Percentiles rank a stretch among this genome's conserved stretches.
These are phyloP conservation scores for Rhingia rostrata DNA, from an alignment of 2,888 invertebrate genomes.

Conservation along the genomic window DNA sequence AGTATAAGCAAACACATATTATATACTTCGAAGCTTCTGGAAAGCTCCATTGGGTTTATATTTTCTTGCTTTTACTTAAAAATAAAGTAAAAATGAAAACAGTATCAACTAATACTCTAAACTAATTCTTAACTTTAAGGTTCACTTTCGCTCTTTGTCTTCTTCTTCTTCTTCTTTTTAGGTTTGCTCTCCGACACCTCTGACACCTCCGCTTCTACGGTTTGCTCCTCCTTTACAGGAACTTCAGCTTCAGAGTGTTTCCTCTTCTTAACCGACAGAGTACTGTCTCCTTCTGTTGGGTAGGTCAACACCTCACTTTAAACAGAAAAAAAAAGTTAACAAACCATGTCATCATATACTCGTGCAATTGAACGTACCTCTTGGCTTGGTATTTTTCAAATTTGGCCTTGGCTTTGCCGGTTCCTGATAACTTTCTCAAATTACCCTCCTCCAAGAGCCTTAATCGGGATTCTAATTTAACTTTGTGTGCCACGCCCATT, in stretches of 20 bases:
- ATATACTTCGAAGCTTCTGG: not conserved
- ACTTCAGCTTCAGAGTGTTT: conserved; percentile 84
- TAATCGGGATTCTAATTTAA: conserved; percentile 92
- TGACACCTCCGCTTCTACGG: conserved; percentile 54
- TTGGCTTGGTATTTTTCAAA: conserved; percentile 95
- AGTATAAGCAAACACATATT: not conserved
- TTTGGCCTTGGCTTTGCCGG: conserved; percentile 93
- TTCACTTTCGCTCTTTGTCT: conserved; percentile 80
- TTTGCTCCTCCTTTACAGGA: conserved; percentile 35
- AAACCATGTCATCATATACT: no score
- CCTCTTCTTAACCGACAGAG: conserved; percentile 85
- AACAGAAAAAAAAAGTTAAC: conserved; percentile 15
- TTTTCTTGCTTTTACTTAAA: conserved; percentile 42
- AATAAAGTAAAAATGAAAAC: conserved; percentile 46
- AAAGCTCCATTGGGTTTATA: not conserved
- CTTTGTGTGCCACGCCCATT: conserved; percentile 94
- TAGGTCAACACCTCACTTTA: conserved; percentile 91
- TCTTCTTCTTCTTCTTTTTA: conserved; percentile 84
- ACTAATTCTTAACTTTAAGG: conserved; percentile 71
- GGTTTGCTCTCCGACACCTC: conserved; percentile 79
- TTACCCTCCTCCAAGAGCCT: conserved; percentile 93
- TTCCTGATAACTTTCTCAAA: conserved; percentile 91
- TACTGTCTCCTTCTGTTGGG: conserved; percentile 91
- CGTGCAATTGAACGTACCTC: conserved; percentile 76
- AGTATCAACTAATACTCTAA: not conserved